Conservation (phyloP, 2,888 invertebrate genomes). For the Harmothoe impar region DNA sequence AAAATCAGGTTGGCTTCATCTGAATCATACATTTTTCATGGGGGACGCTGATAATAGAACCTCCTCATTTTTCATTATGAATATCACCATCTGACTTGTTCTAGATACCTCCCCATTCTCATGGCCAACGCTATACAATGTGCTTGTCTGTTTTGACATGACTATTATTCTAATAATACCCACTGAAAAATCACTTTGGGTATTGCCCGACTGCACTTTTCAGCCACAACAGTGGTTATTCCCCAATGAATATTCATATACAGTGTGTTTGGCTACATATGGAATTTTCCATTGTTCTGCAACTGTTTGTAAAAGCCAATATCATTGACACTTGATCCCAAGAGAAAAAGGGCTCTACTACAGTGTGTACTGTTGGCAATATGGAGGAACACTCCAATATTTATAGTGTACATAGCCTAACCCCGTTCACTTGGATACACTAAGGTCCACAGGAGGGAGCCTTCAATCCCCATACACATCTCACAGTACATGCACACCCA, state of each 20-base stretch:
- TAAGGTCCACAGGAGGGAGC: background rate
- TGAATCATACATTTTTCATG: background rate
- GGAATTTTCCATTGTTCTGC: too few species aligned
- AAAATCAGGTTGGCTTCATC: conserved; percentile 21
- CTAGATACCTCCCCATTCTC: background rate
- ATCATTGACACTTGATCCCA: too few species aligned
- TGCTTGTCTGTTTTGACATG: too few species aligned
- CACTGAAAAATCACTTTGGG: too few species aligned
- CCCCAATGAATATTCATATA: too few species aligned
- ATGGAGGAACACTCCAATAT: background rate
- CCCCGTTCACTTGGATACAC: background rate
- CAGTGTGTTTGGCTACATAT: too few species aligned
- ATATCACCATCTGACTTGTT: background rate
- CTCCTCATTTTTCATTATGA: conserved; percentile 22
- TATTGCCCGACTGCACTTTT: too few species aligned
- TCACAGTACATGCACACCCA: background rate
- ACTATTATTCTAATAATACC: too few species aligned
- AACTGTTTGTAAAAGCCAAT: too few species aligned
- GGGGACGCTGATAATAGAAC: background rate
- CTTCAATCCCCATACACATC: background rate
- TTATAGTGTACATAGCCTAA: conserved; percentile 1
- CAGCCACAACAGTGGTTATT: too few species aligned
- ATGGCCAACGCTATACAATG: background rate
- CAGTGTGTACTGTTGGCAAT: too few species aligned
- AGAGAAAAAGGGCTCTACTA: too few species aligned